Evolutionary conservation across 2,888 invertebrate genomes (phyloP).

Genomic region (Dynastes grantii): DNA sequence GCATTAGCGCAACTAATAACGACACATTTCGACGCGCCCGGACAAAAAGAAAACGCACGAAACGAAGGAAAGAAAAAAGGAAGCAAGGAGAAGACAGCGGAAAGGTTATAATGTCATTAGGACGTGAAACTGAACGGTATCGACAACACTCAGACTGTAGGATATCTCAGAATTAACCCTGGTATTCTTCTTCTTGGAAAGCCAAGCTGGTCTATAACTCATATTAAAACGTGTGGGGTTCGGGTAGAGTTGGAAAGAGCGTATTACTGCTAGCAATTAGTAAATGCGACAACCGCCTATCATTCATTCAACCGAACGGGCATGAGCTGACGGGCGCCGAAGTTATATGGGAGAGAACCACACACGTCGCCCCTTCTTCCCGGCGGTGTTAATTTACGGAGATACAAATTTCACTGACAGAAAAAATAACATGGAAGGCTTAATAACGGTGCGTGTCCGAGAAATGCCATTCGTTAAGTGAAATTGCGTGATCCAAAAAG

Average conservation of each 20-base stretch:
- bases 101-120: constrained; percentile 59
- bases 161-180: constrained; percentile 65
- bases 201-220: constrained; percentile 62
- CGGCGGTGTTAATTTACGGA: constrained; percentile 47
- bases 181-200: constrained; percentile 58
- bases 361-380: constrained; percentile 62
- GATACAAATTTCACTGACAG: constrained; percentile 33
- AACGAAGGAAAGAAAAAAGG: background rate
- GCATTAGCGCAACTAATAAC: constrained; percentile 35
- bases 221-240: constrained; percentile 54
- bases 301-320: constrained; percentile 53
- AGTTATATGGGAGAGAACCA: constrained; percentile 60
- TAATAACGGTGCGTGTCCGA: background rate
- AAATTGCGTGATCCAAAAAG: too few relatives aligned
- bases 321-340: background rate
- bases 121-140: constrained; percentile 37
- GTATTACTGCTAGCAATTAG: constrained; percentile 65
- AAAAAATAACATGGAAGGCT: constrained; percentile 1
- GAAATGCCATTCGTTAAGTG: too few relatives aligned
- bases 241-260: constrained; percentile 57
- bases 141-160: background rate
- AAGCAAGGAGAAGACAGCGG: constrained; percentile 6
- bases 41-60: background rate
- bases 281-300: constrained; percentile 65
- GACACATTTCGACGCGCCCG: constrained; percentile 26